Evolutionary conservation across 2,888 invertebrate genomes (phyloP), one percentile per base, ranked within the genome.

Genomic region (Agrenia bidenticulata): DNA sequence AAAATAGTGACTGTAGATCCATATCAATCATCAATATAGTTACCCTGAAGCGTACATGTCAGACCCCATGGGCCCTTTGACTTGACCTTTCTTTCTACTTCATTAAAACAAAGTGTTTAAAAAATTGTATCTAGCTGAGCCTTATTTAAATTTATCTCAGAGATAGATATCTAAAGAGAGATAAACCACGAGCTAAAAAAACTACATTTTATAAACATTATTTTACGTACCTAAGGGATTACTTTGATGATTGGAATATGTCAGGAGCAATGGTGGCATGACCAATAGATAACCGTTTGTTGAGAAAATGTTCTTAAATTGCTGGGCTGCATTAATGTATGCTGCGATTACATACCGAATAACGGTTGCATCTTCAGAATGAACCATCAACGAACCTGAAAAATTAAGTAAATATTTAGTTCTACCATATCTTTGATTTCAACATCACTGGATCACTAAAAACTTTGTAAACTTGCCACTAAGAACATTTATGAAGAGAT

Each of bases 291-390:
- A 99, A 85, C 97, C 97, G 79, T 96, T 97, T 13, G 93, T 94
- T 0, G 97, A 94, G 81, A 99, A 99, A 71, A 99, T 94, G 79
- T 96, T 97, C 82, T 97, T 98, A 80, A 99, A 99, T 82, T 98
- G 96, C 77, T 94, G 93, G 0, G 94, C 94, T 0, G 95, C 96
- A 80, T 98, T 98, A 68, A 99, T 94, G 78, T 94, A 97, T 0
- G 96, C 95, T 0, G 98, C 96, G 81, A 96, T 91, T 23, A 97
- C 96, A 79, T 94, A 93, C 78, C 99, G 85, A 66, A 99, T 85
- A 77, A 99, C 92, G 64, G 96, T 89, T 0, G 95, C 90, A 80
- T 99, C 98, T 81, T 98, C 97, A 72, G 96, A 94, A 80, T 99
- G 98, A 54, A 99, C 83, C 78, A 98, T 92, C 53, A 99, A 85